A percentile compares a stretch with the other conserved stretches of the same genome.
phyloP scores from a whole-genome alignment of 2,797 vertebrate species.

The Allobates femoralis region DNA sequence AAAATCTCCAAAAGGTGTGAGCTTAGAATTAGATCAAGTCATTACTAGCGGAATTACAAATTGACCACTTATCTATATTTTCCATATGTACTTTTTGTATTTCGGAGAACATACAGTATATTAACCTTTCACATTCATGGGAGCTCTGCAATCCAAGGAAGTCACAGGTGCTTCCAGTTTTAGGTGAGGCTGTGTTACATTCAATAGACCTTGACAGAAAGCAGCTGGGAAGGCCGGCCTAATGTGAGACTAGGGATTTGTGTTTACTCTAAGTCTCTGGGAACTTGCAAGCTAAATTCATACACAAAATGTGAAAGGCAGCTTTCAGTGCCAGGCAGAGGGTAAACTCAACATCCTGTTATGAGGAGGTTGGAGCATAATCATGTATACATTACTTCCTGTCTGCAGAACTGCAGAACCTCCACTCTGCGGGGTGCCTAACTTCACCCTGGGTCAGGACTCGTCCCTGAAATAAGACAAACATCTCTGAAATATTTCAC shows the following conservation, averaged over 20 bases:
- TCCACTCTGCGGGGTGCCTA: slow-evolving; percentile 10
- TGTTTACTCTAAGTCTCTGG: slow-evolving; percentile 51
- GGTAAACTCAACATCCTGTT: slow-evolving; percentile 55
- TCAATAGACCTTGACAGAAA: slow-evolving; percentile 62
- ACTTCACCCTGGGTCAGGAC: slow-evolving; percentile 19
- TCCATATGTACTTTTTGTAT: neutral
- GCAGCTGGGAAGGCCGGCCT: slow-evolving; percentile 50
- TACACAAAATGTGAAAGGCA: slow-evolving; percentile 43
- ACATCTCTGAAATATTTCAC: neutral
- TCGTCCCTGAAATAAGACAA: slow-evolving; percentile 6
- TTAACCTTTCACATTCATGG: slow-evolving; percentile 12
- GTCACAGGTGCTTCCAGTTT: slow-evolving; percentile 54
- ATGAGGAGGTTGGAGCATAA: slow-evolving; percentile 39
- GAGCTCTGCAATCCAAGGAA: slow-evolving; percentile 1
- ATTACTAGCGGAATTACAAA: neutral
- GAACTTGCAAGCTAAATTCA: slow-evolving; percentile 43
- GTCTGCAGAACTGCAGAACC: neutral
- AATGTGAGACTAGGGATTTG: slow-evolving; percentile 48
- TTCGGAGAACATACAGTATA: neutral
- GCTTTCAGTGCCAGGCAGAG: slow-evolving; percentile 50
- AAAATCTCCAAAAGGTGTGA: neutral
- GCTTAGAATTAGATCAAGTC: neutral
- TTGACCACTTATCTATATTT: neutral
- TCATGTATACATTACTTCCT: slow-evolving; percentile 57
- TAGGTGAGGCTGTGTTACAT: slow-evolving; percentile 46